phyloP scores from a whole-genome alignment of 2,888 invertebrate genomes.

The Diploptera punctata region DNA sequence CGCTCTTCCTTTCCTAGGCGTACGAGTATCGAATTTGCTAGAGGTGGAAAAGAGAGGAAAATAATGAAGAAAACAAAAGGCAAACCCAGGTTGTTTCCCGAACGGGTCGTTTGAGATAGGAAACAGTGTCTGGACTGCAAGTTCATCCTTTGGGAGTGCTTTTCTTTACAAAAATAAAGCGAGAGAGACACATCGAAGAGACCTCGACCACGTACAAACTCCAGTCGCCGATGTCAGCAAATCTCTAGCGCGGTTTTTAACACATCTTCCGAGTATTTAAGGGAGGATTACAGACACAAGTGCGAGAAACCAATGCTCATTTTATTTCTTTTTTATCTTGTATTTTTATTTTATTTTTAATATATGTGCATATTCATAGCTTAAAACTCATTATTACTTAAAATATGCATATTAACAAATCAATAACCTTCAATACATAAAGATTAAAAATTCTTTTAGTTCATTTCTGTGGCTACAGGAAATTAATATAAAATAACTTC shows the following conservation, averaged over 20 bases:
- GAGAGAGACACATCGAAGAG: neutral
- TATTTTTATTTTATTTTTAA: too few relatives aligned
- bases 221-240: neutral
- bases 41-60: neutral
- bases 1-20: neutral
- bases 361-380: too few relatives aligned
- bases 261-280: neutral
- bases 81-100: neutral
- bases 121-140: neutral
- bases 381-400: too few relatives aligned
- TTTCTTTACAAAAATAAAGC: neutral
- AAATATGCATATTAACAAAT: too few relatives aligned
- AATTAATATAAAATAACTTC: too few relatives aligned
- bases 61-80: neutral
- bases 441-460: too few relatives aligned
- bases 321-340: too few relatives aligned
- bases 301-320: too few relatives aligned
- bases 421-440: too few relatives aligned
- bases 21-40: constrained; percentile 1
- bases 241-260: too few relatives aligned
- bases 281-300: too few relatives aligned
- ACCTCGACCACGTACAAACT: neutral
- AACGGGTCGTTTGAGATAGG: neutral
- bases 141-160: neutral
- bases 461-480: too few relatives aligned